Evolutionary conservation across 2,797 vertebrate species (phyloP), one percentile per base, ranked within the genome.

Genomic region (Salarias fasciatus): DNA sequence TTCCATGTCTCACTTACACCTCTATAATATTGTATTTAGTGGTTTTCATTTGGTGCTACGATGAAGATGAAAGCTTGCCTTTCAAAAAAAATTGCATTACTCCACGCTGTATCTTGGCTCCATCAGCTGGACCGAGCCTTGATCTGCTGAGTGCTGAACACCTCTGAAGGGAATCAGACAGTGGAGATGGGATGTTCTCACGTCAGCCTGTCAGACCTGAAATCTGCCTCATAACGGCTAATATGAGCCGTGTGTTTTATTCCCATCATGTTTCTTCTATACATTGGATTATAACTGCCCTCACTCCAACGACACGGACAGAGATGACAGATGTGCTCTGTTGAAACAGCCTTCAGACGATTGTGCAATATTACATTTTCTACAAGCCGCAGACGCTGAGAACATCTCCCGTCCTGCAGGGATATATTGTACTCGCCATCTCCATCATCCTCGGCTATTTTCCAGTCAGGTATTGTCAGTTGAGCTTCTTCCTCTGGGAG

Each of bases 291-390:
- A 40, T 1, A 40, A 46, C 14, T 63, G 46, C 18, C 47, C 36
- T 40, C 30, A 72, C 46, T 48, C 24, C 46, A 56, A 28, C 13
- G 49, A 64, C 63, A 69, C 54, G 49, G 13, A n/a, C 13, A 13
- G 15, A 60, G 68, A 69, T 75, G 74, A 63, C 69, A 79, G 36
- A 58, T 5, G 53, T 58, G 67, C 43, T 41, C 11, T 47, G 45
- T 53, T 72, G 18, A 64, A 63, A 66, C 55, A 63, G 29, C 53
- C 36, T 63, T 29, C 28, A 41, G 3, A 6, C 48, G 33, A 38
- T 35, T 53, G 36, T 64, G 33, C 64, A 53, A 66, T 74, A 63
- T 77, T 35, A 74, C 3, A 68, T 57, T 64, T 79, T 73, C 15
- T 70, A 60, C 48, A 51, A 52, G 37, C 58, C 58, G 30, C 49